phyloP scores from a whole-genome alignment of 2,113 vertebrate species.

The Lepisosteus oculatus region DNA sequence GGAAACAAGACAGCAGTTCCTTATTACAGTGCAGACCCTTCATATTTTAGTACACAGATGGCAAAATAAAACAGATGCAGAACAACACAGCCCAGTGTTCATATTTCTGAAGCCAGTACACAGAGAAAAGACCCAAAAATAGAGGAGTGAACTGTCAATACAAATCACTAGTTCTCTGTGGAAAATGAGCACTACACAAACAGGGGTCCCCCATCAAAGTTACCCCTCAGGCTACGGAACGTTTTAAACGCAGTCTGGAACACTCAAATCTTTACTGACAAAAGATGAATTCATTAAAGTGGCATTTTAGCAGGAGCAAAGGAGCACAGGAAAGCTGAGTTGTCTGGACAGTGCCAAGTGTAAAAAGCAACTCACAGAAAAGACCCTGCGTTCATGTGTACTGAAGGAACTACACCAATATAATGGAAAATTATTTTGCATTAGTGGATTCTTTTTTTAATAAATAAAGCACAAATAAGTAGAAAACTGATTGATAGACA shows the following conservation, averaged over 20 bases:
- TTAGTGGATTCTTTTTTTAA: no score
- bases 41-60: background rate
- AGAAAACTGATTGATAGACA: no score
- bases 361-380: no score
- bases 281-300: background rate
- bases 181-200: background rate
- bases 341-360: background rate
- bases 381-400: no score
- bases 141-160: conserved; percentile 1
- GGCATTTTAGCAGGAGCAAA: background rate
- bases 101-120: background rate
- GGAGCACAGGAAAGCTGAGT: background rate
- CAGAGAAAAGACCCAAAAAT: conserved; percentile 12
- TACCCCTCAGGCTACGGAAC: background rate
- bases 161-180: background rate
- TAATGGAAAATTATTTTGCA: no score
- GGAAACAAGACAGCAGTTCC: background rate
- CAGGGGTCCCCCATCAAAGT: background rate
- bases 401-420: no score
- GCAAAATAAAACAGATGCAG: background rate
- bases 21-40: background rate
- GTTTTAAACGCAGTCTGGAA: background rate
- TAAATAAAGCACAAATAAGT: no score
- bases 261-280: background rate
- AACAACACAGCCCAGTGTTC: conserved; percentile 9